These are phyloP conservation scores for Minunthozetes semirufus DNA, from an alignment of 2,888 invertebrate genomes.

Conservation along the genomic window DNA sequence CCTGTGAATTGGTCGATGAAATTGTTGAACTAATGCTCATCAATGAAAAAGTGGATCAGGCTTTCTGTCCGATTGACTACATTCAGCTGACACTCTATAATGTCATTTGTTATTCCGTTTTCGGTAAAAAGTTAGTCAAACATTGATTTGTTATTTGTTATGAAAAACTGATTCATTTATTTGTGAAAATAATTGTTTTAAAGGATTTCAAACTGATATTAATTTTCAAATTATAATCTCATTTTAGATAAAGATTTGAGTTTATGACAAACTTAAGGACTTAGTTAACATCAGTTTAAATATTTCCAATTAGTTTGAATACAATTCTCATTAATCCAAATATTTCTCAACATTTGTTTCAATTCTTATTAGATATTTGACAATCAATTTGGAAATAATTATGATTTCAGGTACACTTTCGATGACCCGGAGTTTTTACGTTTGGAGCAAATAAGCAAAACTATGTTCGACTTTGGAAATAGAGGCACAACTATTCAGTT, in stretches of 20 bases:
- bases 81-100: slow-evolving; percentile 4
- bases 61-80: background rate
- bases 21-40: background rate
- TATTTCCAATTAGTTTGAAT: too few species aligned
- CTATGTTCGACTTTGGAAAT: background rate
- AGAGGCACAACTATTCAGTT: background rate
- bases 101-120: slow-evolving; percentile 21
- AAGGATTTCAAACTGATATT: too few species aligned
- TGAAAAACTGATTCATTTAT: background rate
- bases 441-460: background rate
- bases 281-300: too few species aligned
- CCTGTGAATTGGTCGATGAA: background rate
- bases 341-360: background rate
- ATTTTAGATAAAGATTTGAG: too few species aligned
- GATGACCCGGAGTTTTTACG: background rate
- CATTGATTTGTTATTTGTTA: background rate
- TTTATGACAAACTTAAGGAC: too few species aligned
- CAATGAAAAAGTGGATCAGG: background rate
- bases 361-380: background rate
- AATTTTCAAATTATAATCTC: too few species aligned
- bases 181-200: too few species aligned
- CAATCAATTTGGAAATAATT: background rate
- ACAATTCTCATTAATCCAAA: background rate
- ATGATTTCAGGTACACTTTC: background rate
- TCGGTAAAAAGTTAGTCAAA: slow-evolving; percentile 28